Evolutionary conservation across 2,888 invertebrate genomes (phyloP).

Genomic region (Ophioninae sp.): DNA sequence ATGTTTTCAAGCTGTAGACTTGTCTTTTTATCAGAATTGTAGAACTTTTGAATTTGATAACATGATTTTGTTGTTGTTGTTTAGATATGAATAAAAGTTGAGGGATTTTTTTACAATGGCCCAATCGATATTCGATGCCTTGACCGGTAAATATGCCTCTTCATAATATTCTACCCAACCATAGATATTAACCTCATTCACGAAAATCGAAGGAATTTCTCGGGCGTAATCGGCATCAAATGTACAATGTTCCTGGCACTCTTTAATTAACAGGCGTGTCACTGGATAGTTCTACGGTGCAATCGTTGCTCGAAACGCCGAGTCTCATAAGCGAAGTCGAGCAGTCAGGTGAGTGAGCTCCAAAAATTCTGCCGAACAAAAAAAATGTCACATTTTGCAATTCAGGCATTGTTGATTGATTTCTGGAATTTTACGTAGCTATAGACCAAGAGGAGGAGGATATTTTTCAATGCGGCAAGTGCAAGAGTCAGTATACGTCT

Average conservation of each 20-base stretch:
- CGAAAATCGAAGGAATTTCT: slow-evolving; percentile 25
- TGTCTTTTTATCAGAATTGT: slow-evolving; percentile 52
- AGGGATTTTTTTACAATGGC: slow-evolving; percentile 70
- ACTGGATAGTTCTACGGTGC: slow-evolving; percentile 77
- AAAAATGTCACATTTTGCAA: background rate
- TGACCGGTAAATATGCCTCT: slow-evolving; percentile 74
- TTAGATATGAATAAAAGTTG: slow-evolving; percentile 40
- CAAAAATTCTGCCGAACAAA: background rate
- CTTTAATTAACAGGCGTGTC: slow-evolving; percentile 72
- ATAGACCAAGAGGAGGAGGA: slow-evolving; percentile 84
- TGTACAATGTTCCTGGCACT: background rate
- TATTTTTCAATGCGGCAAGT: slow-evolving; percentile 87
- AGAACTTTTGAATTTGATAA: slow-evolving; percentile 34
- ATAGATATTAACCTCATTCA: slow-evolving; percentile 36
- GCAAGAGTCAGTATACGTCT: slow-evolving; percentile 85
- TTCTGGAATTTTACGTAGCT: slow-evolving; percentile 63
- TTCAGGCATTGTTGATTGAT: background rate
- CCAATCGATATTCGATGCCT: slow-evolving; percentile 78
- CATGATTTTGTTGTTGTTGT: slow-evolving; percentile 27
- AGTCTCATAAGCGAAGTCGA: slow-evolving; percentile 77
- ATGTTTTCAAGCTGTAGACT: slow-evolving; percentile 60
- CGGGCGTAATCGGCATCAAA: slow-evolving; percentile 11
- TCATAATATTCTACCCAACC: background rate
- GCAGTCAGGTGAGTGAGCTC: slow-evolving; percentile 72
- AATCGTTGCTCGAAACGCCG: slow-evolving; percentile 77